Conservation (phyloP, 2,797 vertebrate species). For the Euphonia xanthogaster region DNA sequence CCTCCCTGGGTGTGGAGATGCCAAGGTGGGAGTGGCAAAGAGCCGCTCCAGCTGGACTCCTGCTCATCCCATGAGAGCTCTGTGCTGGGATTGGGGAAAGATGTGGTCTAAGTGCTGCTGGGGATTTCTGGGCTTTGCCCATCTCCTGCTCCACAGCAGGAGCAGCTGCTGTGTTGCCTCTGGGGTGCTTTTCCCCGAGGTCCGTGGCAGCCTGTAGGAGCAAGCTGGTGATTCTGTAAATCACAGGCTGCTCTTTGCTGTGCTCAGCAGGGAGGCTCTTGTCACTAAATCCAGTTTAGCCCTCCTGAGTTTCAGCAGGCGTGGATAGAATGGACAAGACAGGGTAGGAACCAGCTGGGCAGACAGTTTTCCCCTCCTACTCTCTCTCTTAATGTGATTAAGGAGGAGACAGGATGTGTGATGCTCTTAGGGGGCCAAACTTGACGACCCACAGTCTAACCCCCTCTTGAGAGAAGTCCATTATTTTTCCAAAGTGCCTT, state of each 20-base stretch:
- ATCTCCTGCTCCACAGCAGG: not conserved
- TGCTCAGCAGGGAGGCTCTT: conserved; percentile 20
- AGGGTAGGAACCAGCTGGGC: not conserved
- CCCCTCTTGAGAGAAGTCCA: not conserved
- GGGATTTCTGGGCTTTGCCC: not conserved
- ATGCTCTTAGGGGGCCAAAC: not conserved
- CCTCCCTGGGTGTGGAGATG: not conserved
- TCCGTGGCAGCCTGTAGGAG: not conserved
- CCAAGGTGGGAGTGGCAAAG: not conserved
- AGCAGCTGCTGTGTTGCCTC: not conserved
- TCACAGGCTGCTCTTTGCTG: not conserved
- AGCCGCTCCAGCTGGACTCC: not conserved
- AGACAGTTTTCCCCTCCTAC: not conserved
- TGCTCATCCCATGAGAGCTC: not conserved
- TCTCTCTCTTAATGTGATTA: not conserved
- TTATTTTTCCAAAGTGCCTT: not conserved
- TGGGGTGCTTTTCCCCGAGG: not conserved
- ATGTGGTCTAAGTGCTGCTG: not conserved
- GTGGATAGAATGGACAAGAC: not conserved
- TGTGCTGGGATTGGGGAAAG: not conserved
- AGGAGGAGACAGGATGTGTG: not conserved
- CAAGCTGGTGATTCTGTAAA: not conserved
- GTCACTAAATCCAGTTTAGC: not conserved
- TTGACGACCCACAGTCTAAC: not conserved
- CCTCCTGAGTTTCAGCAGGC: not conserved